A percentile compares a stretch with the other conserved stretches of the same genome.
phyloP scores from a whole-genome alignment of 2,888 invertebrate species.

The Euproctis similis region DNA sequence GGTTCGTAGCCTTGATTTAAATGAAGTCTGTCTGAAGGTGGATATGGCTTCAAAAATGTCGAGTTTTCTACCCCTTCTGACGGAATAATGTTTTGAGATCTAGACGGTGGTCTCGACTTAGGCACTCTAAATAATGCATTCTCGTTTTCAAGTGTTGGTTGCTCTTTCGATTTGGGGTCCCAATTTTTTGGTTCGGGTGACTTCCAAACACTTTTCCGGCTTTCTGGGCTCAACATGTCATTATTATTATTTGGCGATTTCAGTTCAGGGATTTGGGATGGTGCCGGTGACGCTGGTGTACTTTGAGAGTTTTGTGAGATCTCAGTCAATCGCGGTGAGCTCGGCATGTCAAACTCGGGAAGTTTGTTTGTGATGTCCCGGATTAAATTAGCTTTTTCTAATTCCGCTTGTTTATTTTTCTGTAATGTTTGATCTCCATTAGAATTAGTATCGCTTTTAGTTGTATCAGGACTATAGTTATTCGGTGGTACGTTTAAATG shows the following conservation, averaged over 20 bases:
- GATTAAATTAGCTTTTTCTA: conserved; percentile 46
- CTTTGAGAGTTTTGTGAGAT: conserved; percentile 61
- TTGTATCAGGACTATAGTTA: conserved; percentile 71
- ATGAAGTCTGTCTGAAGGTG: conserved; percentile 69
- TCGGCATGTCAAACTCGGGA: conserved; percentile 65
- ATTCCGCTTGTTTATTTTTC: conserved; percentile 37
- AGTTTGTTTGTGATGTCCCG: conserved; percentile 50
- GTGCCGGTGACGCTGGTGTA: conserved; percentile 56
- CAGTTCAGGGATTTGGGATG: conserved; percentile 52
- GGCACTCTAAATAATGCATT: conserved; percentile 78
- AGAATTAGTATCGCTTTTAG: conserved; percentile 65
- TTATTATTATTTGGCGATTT: conserved; percentile 58
- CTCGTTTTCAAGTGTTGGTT: conserved; percentile 51
- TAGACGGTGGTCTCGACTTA: conserved; percentile 78
- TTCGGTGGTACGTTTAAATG: conserved; percentile 65
- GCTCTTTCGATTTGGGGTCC: conserved; percentile 63
- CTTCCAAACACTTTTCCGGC: conserved; percentile 62
- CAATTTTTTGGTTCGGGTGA: conserved; percentile 66
- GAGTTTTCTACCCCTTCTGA: conserved; percentile 66
- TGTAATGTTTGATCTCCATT: conserved; percentile 47
- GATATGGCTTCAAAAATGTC: conserved; percentile 79
- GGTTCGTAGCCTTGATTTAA: conserved; percentile 61
- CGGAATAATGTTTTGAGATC: conserved; percentile 71
- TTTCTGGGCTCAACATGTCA: conserved; percentile 42
- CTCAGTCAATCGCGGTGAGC: conserved; percentile 60